Conservation (phyloP, 30 jellyfish, hydroid and myxozoan genomes). For the Hydractinia symbiolongicarpus region DNA sequence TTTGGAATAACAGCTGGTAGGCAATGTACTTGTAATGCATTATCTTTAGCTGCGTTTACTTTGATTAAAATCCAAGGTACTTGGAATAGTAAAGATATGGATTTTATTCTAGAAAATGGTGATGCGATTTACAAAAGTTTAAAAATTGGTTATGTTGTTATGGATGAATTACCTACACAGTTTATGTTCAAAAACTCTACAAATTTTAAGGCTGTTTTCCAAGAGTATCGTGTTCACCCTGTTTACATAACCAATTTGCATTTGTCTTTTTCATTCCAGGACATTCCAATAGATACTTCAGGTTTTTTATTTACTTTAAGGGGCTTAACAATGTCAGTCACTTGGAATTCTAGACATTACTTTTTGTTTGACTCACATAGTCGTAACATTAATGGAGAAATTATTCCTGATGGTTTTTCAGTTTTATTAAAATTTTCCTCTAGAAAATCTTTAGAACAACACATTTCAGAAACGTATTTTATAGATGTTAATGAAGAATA, state of each 20-base stretch:
- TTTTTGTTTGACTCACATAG: slow-evolving; percentile 27
- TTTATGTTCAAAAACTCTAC: too few relatives aligned
- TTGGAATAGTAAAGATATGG: slow-evolving; percentile 23
- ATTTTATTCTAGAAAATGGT: slow-evolving; percentile 15
- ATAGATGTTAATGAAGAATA: background rate
- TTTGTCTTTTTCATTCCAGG: background rate
- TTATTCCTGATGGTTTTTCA: slow-evolving; percentile 16
- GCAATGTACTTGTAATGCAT: slow-evolving; percentile 25
- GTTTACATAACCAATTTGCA: too few relatives aligned
- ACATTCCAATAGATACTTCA: background rate
- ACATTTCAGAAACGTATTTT: background rate
- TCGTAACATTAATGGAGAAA: slow-evolving; percentile 2
- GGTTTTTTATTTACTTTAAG: slow-evolving; percentile 19
- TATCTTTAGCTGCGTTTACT: slow-evolving; percentile 9
- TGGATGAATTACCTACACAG: slow-evolving; percentile 10
- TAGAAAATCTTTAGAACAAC: background rate
- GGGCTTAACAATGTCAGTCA: background rate
- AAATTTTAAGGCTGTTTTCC: too few relatives aligned
- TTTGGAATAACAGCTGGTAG: slow-evolving; percentile 23
- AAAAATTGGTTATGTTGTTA: background rate
- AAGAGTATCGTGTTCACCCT: too few relatives aligned
- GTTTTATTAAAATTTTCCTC: background rate
- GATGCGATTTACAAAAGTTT: slow-evolving; percentile 12
- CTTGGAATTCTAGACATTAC: background rate
- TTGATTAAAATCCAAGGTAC: background rate